Evolutionary conservation across 2,888 invertebrate species (phyloP), one percentile per base, ranked within the genome.

Genomic region (Chrysotoxum bicinctum): DNA sequence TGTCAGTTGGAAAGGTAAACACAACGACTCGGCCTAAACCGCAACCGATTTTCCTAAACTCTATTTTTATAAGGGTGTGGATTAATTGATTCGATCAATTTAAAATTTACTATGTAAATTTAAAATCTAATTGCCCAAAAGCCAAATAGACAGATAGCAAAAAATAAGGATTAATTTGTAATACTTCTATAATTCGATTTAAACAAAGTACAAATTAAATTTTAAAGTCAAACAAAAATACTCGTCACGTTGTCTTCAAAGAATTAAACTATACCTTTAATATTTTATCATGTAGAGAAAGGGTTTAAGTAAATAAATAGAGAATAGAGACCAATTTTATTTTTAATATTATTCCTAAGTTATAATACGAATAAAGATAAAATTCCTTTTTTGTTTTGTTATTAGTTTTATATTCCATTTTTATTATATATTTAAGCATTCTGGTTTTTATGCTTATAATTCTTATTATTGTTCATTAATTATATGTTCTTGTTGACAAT

Each of bases 1-100:
- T 32, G 64, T 75, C 50, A 87, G 86, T 19, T 88, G 88, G 88
- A 85, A 84, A 77, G 84, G 80, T 60, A 88, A 88, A 87, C 87
- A 87, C 40, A 88, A 87, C 35, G 88, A 88, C 6, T 54, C 73
- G 19, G 21, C 50, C 3, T 85, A 32, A 14, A 2, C 23, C 2
- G 3, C 32, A 56, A 19, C 19, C 12, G 10, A 32, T 19, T 32
- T 19, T 6, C 14, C 19, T 7, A n/a, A 45, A 45, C 9, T 5
- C 19, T 19, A 45, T 40, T 40, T 40, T 19, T 19, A 16, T 40
- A 21, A 16, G 2, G n/a, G 40, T 45, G 26, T 1, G 1, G 9
- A 26, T n/a, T 1, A 1, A 16, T 30, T 14, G 16, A 16, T 30
- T 54, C 16, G 21, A 52, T 35, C 19, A 12, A 7, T 12, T 10